Evolutionary conservation across 2,113 vertebrate species (phyloP), one percentile per base, ranked within the genome.

Genomic region (Ellobius talpinus): DNA sequence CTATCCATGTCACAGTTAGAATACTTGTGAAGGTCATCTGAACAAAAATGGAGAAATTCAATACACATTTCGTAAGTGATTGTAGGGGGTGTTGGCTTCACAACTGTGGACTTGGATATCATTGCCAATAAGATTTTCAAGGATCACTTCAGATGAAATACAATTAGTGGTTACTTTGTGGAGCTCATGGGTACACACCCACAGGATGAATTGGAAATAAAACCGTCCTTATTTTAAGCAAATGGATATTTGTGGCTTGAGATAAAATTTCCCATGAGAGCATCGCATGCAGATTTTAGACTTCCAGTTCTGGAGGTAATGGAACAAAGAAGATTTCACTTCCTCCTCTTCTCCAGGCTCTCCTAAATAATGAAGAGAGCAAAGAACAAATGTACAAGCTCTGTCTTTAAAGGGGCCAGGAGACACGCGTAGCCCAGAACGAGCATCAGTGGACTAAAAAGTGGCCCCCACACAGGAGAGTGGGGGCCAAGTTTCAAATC

Each of bases 121-220:
- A 76, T 90, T 89, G 42, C 77, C 94, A 94, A 90, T 77, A 76
- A 94, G 68, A 89, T 74, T 94, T 97, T 95, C 94, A 93, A 95
- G 96, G 91, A 97, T 96, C 77, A 92, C 66, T 98, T 79, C 87
- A 77, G 95, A 90, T 87, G 95, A 97, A 97, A 96, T 84, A 74
- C 93, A 96, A 96, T 97, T 98, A 97, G 97, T 92, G 97, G 96
- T 96, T 96, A 91, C 97, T 95, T 94, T 95, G 94, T 93, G 94
- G 95, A 89, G 81, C 63, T 91, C 88, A n/a, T 68, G 89, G 82
- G 52, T 73, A 39, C 87, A 86, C 3, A 82, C 61, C 81, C 95
- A 95, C 96, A 97, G 96, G 95, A 97, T 96, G 86, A 87, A 89
- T 3, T 36, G 96, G 93, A 97, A 95, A 89, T 95, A 92, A 96